These are phyloP conservation scores for Ephialtes manifestator DNA, from an alignment of 2,888 invertebrate genomes.

Conservation along the genomic window DNA sequence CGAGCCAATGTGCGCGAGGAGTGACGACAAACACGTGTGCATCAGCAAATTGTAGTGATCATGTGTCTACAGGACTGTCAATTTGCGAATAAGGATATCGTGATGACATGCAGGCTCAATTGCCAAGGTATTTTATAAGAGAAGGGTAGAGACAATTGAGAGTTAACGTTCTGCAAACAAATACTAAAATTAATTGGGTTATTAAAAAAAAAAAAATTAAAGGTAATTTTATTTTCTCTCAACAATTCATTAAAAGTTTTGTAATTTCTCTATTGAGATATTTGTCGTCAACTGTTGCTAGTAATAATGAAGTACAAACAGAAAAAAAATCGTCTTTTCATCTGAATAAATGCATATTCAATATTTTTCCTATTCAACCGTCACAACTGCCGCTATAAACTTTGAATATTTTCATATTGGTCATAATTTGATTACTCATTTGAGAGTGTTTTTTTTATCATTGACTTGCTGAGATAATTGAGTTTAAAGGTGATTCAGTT, in stretches of 20 bases:
- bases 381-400: too few species aligned
- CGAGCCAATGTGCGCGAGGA: background rate
- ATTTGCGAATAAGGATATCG: slow-evolving; percentile 28
- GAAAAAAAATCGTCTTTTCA: too few species aligned
- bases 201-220: background rate
- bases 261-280: too few species aligned
- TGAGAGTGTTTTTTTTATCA: background rate
- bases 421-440: background rate
- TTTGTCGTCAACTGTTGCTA: too few species aligned
- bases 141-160: background rate
- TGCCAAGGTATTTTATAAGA: background rate
- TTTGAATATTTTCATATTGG: too few species aligned
- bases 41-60: background rate
- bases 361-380: too few species aligned
- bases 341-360: too few species aligned
- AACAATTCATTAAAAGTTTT: too few species aligned
- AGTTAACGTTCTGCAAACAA: background rate
- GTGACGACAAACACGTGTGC: slow-evolving; percentile 2
- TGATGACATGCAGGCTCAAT: slow-evolving; percentile 2
- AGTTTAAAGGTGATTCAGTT: background rate
- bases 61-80: background rate
- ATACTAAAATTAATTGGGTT: background rate
- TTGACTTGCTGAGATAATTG: background rate
- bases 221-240: background rate
- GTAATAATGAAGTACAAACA: too few species aligned